Base-by-base conservation (phyloP, 2,797 vertebrate species). In the Enteromius viviparus region DNA sequence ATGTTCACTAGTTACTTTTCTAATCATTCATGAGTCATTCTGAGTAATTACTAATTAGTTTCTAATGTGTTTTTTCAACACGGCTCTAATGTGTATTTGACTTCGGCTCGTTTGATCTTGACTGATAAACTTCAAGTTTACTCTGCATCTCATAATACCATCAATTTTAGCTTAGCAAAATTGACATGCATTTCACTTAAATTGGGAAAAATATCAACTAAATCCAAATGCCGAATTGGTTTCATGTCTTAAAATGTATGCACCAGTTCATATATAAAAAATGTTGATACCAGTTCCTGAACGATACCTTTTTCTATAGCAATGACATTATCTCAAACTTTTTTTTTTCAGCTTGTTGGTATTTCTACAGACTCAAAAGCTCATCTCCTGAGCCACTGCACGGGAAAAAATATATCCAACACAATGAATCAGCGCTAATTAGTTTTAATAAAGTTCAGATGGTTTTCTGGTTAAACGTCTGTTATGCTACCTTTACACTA, bases 21-120 rank as follows among this genome's bases (percentile, higher is more conserved):
- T 85, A 91, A 90, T 91, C 88, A 89, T 91, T 92, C 87, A 64
- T 68, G 74, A 83, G 82, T 83, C 89, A 83, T 88, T 90, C 72
- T 64, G 85, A 14, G 51, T 91, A 90, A 92, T 92, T 90, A 90
- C 81, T 68, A 65, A 89, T 88, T 87, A 21, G 80, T 91, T 89
- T 91, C 88, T 87, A 71, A 91, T 89, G 85, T 76, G 12, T 71
- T 62, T 80, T 85, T 87, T 34, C 82, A 88, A 90, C 2, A 53
- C 60, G 10, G 37, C 51, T 65, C 65, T 85, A 74, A 89, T 78
- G 32, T 34, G 40, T 79, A 81, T 87, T 65, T 72, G 70, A 83
- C 60, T 86, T 85, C 83, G 84, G 82, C n/a, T n/a, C n/a, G n/a
- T n/a, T 21, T 55, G 53, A 10, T 58, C 9, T 58, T 26, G n/a